phyloP scores from a whole-genome alignment of 2,888 invertebrate species.

The Metellina segmentata region DNA sequence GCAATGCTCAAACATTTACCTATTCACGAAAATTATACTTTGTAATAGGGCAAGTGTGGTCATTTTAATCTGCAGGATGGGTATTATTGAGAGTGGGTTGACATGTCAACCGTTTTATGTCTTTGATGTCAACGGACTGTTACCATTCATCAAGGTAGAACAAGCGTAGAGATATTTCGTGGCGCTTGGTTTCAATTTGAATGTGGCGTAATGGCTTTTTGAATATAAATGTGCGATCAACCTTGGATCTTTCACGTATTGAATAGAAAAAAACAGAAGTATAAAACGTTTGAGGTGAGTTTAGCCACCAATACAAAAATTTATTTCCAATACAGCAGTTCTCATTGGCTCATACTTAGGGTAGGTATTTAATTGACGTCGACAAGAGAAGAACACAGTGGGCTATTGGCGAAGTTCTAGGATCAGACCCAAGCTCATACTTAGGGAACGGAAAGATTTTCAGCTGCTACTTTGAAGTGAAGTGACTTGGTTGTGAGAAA shows the following conservation, averaged over 20 bases:
- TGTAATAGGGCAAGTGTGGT: neutral
- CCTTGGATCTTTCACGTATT: neutral
- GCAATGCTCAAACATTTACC: neutral
- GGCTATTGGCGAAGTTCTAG: no score
- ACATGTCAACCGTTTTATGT: neutral
- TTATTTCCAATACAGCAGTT: no score
- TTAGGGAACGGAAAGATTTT: no score
- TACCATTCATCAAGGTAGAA: neutral
- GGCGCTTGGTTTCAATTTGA: neutral
- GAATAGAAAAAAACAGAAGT: neutral
- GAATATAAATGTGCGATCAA: neutral
- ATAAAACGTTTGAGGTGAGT: no score
- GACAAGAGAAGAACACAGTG: no score
- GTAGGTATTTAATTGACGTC: no score
- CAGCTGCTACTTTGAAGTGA: no score
- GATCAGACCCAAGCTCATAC: no score
- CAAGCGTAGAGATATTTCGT: no score
- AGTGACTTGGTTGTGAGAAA: no score
- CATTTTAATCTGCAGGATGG: conserved; percentile 38
- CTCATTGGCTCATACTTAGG: no score
- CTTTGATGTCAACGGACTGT: neutral
- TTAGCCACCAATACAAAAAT: no score
- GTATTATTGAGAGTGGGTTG: neutral
- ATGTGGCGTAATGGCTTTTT: neutral
- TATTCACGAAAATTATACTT: conserved; percentile 18